Evolutionary conservation across 2,888 invertebrate genomes (phyloP), one percentile per base, ranked within the genome.

Genomic region (Stratiomys singularior): DNA sequence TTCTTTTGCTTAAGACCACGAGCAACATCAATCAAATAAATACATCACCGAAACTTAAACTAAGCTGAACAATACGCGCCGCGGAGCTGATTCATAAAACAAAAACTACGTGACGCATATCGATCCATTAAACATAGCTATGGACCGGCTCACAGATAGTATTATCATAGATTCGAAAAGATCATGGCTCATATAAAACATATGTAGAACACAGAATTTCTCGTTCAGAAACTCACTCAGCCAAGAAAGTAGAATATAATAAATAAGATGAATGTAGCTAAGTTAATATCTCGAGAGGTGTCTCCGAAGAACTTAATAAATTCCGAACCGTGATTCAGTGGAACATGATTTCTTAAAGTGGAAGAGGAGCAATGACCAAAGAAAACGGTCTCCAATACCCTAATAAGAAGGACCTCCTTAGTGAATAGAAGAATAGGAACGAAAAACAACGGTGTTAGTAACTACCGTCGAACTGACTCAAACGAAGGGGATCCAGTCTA

Each of bases 41-140:
- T 37, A 79, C 83, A 1, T 60, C 84, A 21, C 84, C 84, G 9
- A 23, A 81, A n/a, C 72, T 84, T 11, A 84, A 85, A 71, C 78
- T 85, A 0, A 82, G 82, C 56, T 82, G 79, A 21, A 83, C 84
- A 7, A 37, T 82, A 1, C 63, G 83, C 13, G 64, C 83, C 5
- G 67, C 82, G 4, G 71, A 81, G 60, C 78, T 83, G 15, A 11
- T 80, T 11, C 47, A 46, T 1, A 76, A 77, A n/a, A 79, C 82
- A 0, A 58, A 63, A 18, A 56, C 37, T 0, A 56, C 79, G 1
- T 56, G 81, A 1, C 56, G n/a, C n/a, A 69, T 5, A 25, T 80
- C 1, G 1, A 30, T 81, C 21, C 46, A 60, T 1, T 11, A 78
- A 37, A 60, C 78, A 1, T 79, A 28, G 25, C 80, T 77, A 21